These are phyloP conservation scores for Diplazon laetatorius DNA, from an alignment of 2,888 invertebrate species.

Conservation along the genomic window DNA sequence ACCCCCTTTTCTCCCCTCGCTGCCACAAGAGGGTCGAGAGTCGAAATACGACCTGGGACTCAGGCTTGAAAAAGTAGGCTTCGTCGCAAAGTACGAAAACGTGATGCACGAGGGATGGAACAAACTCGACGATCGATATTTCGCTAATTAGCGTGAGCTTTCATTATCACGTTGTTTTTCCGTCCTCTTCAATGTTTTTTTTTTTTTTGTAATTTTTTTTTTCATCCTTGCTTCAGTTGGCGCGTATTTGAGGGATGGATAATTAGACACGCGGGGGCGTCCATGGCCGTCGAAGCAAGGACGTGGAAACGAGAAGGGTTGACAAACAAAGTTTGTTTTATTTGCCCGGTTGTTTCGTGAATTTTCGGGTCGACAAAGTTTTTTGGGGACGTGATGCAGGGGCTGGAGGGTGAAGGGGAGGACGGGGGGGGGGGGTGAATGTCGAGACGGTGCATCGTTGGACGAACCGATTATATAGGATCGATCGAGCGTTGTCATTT, in stretches of 20 bases:
- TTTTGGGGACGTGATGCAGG: slow-evolving; percentile 7
- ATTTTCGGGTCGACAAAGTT: slow-evolving; percentile 25
- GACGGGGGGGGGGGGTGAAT: no score
- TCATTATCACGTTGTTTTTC: no score
- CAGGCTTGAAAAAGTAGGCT: slow-evolving; percentile 2
- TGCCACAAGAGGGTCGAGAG: no score
- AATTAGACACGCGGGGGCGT: slow-evolving; percentile 41
- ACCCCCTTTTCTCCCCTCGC: no score
- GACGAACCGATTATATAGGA: slow-evolving; percentile 59
- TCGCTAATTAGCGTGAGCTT: slow-evolving; percentile 41
- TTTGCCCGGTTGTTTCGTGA: slow-evolving; percentile 12
- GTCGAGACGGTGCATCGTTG: slow-evolving; percentile 39
- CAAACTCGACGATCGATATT: slow-evolving; percentile 34
- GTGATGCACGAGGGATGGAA: slow-evolving; percentile 4
- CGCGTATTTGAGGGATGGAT: slow-evolving; percentile 27
- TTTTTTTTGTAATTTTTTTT: slow-evolving; percentile 30
- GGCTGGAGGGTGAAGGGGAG: no score
- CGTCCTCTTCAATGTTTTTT: no score
- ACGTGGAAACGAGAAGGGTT: slow-evolving; percentile 43
- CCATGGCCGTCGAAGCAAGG: slow-evolving; percentile 11
- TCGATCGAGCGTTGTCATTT: slow-evolving; percentile 68
- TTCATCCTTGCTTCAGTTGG: background rate
- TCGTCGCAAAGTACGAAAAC: background rate
- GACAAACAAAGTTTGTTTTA: slow-evolving; percentile 57
- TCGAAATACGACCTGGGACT: background rate